Evolutionary conservation across 2,797 vertebrate species (phyloP), one percentile per base, ranked within the genome.

Genomic region (Acanthurus leucopareius): DNA sequence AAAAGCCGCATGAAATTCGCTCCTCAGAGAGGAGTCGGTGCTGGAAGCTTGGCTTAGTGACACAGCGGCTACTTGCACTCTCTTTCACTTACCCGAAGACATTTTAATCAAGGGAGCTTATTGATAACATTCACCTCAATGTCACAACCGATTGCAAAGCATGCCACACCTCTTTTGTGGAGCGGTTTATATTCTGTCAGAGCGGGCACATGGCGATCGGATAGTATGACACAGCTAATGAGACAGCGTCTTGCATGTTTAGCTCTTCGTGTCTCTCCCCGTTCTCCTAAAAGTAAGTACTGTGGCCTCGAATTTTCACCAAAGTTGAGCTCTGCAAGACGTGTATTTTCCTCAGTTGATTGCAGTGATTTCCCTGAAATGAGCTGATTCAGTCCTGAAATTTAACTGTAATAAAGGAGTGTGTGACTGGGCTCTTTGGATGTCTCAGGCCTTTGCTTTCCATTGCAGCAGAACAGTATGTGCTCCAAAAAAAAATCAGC

Each of bases 1-100:
- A 17, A 32, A 32, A 56, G 32, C 53, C 52, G 17, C 22, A 64
- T 57, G 44, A 65, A 60, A 35, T 68, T 45, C 25, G 40, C 56
- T 62, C 13, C 14, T 14, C 35, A 19, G 13, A 38, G 32, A 59
- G 7, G 6, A 73, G 32, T 38, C 15, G 20, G 8, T 20, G 44
- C 25, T 57, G 15, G 44, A 53, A 32, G 22, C 16, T 19, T 47
- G 47, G 28, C 1, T 0, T 22, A 4, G 7, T 40, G 40, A 40
- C 10, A 10, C 10, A 40, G 40, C 54, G 35, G 13, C 20, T 48
- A 42, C 20, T 47, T 58, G 58, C 10, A 54, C 28, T 15, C 17
- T 62, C 20, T 61, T 28, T 47, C 35, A 63, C 25, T 11, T 20
- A 3, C 58, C 16, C 51, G 44, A 58, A 22, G 19, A 56, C 35